phyloP scores from a whole-genome alignment of 2,797 vertebrate species.

The Moxostoma hubbsi region DNA sequence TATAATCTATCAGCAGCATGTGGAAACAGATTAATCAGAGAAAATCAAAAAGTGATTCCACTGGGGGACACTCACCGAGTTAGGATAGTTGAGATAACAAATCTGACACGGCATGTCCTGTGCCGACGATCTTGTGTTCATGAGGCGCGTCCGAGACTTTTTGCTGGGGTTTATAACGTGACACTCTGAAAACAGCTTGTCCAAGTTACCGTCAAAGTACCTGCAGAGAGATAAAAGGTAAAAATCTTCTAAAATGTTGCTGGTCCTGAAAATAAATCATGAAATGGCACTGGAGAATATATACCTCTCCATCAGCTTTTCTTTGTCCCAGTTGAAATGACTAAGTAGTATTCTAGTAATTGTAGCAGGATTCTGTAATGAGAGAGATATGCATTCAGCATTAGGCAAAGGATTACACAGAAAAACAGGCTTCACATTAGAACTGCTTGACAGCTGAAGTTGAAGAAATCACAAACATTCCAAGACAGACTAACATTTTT shows the following conservation, averaged over 20 bases:
- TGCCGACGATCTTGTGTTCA: constrained; percentile 97
- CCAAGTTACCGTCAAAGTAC: constrained; percentile 99
- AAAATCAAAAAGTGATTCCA: constrained; percentile 1
- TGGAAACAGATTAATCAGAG: constrained; percentile 17
- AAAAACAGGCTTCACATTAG: neutral
- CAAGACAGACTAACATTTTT: too few relatives aligned
- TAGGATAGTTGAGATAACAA: constrained; percentile 99
- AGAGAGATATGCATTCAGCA: constrained; percentile 45
- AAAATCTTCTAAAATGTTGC: constrained; percentile 4
- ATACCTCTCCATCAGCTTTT: constrained; percentile 99
- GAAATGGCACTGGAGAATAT: constrained; percentile 28
- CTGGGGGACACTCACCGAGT: constrained; percentile 86
- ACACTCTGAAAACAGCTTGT: constrained; percentile 99
- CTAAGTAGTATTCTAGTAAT: constrained; percentile 99
- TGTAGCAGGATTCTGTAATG: constrained; percentile 92
- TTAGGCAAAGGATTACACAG: neutral
- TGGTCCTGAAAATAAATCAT: neutral
- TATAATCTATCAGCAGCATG: neutral
- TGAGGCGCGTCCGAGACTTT: constrained; percentile 96
- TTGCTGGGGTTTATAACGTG: constrained; percentile 99
- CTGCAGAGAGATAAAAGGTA: constrained; percentile 68
- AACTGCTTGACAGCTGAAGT: too few relatives aligned
- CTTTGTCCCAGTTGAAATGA: constrained; percentile 99
- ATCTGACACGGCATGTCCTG: constrained; percentile 99
- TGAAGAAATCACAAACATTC: too few relatives aligned